Percentiles rank a stretch among this genome's conserved stretches.
Evolutionary conservation across 2,888 invertebrate species (phyloP).

Genomic region (Danaus chrysippus): DNA sequence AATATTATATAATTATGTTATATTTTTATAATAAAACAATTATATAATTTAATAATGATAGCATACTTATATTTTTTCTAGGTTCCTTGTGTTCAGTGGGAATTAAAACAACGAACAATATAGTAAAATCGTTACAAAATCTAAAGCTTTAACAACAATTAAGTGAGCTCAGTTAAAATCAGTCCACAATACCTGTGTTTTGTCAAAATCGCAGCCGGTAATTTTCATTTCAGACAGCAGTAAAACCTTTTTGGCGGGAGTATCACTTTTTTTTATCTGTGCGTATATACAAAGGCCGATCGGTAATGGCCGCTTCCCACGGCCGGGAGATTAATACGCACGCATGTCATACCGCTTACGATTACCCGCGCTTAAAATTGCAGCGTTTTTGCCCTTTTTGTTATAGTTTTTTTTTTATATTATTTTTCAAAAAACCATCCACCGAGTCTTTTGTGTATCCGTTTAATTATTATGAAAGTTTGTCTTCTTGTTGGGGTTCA

Average conservation of each 20-base stretch:
- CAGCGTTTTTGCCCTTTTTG: conserved; percentile 16
- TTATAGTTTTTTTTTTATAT: conserved; percentile 9
- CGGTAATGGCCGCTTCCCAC: conserved; percentile 32
- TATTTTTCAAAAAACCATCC: conserved; percentile 3
- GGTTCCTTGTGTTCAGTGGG: neutral
- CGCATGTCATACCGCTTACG: conserved; percentile 39
- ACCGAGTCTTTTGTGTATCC: neutral
- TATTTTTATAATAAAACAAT: neutral
- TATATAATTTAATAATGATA: neutral
- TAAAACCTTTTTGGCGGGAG: conserved; percentile 7
- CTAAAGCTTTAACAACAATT: neutral
- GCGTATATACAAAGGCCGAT: conserved; percentile 17
- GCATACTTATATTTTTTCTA: neutral
- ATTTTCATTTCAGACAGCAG: conserved; percentile 5
- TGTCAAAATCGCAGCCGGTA: conserved; percentile 6
- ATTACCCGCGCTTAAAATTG: conserved; percentile 31
- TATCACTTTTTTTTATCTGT: conserved; percentile 5
- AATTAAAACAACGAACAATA: neutral
- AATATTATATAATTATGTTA: conserved; percentile 1
- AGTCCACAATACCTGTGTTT: conserved; percentile 5
- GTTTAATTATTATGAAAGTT: neutral
- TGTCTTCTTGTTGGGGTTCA: neutral
- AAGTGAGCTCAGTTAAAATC: neutral
- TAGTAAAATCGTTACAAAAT: neutral
- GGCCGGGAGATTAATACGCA: conserved; percentile 33